Evolutionary conservation across 2,113 vertebrate species (phyloP), one percentile per base, ranked within the genome.

Genomic region (Actinemys pallida): DNA sequence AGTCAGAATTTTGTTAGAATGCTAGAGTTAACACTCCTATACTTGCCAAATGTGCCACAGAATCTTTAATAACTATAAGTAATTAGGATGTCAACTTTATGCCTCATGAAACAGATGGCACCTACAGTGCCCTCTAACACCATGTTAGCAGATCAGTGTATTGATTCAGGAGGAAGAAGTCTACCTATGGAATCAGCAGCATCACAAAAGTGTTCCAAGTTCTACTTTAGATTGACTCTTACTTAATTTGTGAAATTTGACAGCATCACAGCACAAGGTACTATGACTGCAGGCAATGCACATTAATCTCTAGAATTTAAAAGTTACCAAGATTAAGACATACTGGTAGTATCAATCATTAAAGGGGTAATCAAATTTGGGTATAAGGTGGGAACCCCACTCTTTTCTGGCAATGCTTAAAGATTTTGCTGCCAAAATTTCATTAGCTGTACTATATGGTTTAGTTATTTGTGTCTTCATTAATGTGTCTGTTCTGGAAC

Each of bases 401-500:
- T 89, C 93, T 69, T 75, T 94, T 90, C 85, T 96, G 95, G 89
- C 79, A 65, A 59, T 16, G 17, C 16, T 96, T 7, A 25, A 90
- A 62, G 86, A 62, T 90, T 94, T 95, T 92, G 16, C 84, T 95
- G 93, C 93, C 95, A 96, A 94, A 13, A 31, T 91, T 96, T 96
- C 93, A 91, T 96, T 92, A 95, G 79, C 79, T 93, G 86, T 93
- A 79, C 50, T 93, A 88, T 92, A 83, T 0, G 0, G 82, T 96
- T 92, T 89, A 91, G 83, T 91, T 94, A 94, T 50, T 93, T 91
- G 84, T 96, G 24, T 95, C 81, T 87, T 88, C 86, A 95, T 96
- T 96, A 95, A 95, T 1, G 1, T 88, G 65, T 92, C 94, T 92
- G 90, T 53, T 95, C 93, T 95, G 96, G 96, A 97, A 95, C 81